Conservation (phyloP, 2,113 vertebrate species). For the Mastomys natalensis region DNA sequence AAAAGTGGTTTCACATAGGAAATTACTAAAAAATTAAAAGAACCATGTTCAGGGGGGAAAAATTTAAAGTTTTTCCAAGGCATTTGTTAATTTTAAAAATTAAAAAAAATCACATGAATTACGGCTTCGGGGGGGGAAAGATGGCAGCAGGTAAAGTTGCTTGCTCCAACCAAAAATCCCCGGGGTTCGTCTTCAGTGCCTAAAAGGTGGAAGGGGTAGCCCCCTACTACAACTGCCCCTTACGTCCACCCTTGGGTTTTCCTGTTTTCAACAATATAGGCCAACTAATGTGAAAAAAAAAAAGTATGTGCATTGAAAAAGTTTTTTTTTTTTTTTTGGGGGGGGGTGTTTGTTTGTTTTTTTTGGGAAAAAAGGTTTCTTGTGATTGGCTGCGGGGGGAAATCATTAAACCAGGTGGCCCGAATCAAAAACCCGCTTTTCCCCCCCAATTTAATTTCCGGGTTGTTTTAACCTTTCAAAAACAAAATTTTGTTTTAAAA, state of each 20-base stretch:
- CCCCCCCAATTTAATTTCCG: too few relatives aligned
- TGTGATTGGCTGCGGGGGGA: too few relatives aligned
- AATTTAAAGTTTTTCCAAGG: not conserved
- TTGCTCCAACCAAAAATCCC: not conserved
- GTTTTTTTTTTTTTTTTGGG: too few relatives aligned
- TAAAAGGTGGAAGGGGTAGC: not conserved
- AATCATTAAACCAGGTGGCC: too few relatives aligned
- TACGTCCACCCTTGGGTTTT: not conserved
- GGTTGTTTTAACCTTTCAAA: too few relatives aligned
- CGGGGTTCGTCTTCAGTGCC: not conserved
- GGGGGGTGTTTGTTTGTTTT: too few relatives aligned
- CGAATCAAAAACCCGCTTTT: too few relatives aligned
- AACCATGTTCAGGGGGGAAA: not conserved
- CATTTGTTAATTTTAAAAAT: not conserved
- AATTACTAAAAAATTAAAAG: slow-evolving; percentile 42
- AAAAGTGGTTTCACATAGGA: not conserved
- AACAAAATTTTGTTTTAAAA: too few relatives aligned
- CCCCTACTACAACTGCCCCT: not conserved
- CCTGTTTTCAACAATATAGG: too few relatives aligned
- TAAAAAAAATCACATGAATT: not conserved
- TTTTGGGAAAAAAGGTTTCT: too few relatives aligned
- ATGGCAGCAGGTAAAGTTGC: not conserved
- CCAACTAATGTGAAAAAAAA: not conserved
- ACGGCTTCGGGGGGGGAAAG: not conserved
- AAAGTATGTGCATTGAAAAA: not conserved